A percentile compares a stretch with the other conserved stretches of the same genome.
Conservation (phyloP, 1,140 invertebrate species). For the Tetragnatha versicolor region DNA sequence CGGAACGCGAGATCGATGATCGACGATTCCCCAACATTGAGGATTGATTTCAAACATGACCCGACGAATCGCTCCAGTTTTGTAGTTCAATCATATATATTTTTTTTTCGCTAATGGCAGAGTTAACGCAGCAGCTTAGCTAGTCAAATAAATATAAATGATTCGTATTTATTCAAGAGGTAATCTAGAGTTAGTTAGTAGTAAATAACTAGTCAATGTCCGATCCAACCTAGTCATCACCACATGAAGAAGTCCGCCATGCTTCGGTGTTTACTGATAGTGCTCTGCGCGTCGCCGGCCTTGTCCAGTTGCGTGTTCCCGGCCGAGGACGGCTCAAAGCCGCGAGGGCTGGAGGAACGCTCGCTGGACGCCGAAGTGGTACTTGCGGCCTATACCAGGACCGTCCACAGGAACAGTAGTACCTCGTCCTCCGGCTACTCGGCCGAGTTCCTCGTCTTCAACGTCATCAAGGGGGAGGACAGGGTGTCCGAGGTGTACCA, state of each 20-base stretch:
- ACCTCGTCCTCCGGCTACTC: conserved; percentile 11
- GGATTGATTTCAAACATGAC: too few relatives aligned
- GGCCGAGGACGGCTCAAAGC: conserved; percentile 25
- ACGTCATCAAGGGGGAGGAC: conserved; percentile 42
- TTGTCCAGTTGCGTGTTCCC: not conserved
- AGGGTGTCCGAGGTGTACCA: conserved; percentile 18
- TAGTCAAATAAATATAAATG: too few relatives aligned
- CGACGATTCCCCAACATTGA: too few relatives aligned
- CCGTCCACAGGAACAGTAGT: conserved; percentile 21
- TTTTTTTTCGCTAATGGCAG: too few relatives aligned
- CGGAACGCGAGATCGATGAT: too few relatives aligned
- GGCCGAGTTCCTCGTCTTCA: conserved; percentile 40
- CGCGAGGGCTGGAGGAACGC: conserved; percentile 36
- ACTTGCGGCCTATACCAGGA: conserved; percentile 40
- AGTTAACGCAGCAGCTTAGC: too few relatives aligned
- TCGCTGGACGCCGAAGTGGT: conserved; percentile 43
- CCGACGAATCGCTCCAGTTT: too few relatives aligned
- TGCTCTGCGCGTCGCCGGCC: not conserved
- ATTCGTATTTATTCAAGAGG: too few relatives aligned
- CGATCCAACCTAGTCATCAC: too few relatives aligned
- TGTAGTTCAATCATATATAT: too few relatives aligned
- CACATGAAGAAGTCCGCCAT: not conserved
- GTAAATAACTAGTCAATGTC: too few relatives aligned
- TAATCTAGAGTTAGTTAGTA: too few relatives aligned
- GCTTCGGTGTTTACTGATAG: not conserved